Base-by-base conservation (phyloP, 2,113 vertebrate genomes). In the Erpornis zantholeuca region DNA sequence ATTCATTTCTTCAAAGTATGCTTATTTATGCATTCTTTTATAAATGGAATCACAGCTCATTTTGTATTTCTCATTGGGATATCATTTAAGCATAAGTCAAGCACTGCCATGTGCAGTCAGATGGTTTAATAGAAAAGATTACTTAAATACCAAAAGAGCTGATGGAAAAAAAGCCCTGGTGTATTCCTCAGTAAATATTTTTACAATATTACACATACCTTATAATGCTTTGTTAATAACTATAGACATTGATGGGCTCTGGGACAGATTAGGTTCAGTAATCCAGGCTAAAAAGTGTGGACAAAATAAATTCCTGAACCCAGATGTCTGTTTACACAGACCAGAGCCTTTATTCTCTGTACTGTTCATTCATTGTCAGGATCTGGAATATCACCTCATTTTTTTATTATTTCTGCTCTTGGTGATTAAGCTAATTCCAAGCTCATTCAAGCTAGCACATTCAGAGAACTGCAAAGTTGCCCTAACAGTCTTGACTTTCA, bases 31-130 rank as follows among this genome's bases (percentile, higher is more conserved):
- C 33, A 70, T 78, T 88, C 38, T 83, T 94, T 83, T 77, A 78
- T 66, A 90, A 92, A 66, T 28, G 33, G 35, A 94, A 82, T 88
- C 75, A 86, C 54, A 73, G 21, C 13, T 93, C 27, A 81, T 86
- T 95, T 78, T 93, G 20, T 78, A 87, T 91, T 96, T 95, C 85
- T 90, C 75, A 27, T 63, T 91, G 82, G 78, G 47, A 86, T 96
- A 80, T 54, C 18, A 73, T 77, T 93, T 87, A 91, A 91, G 71
- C 54, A 29, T 59, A 90, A 95, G 56, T 90, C 84, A 90, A 84
- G 42, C 3, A 66, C 52, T 94, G 56, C 20, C n/a, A 80, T 2
- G 0, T 59, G 84, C 15, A 68, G 45, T 94, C 71, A 90, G 38
- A 88, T 2, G 7, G 24, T 84, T 90, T 92, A 93, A 95, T 73